Evolutionary conservation across 2,888 invertebrate species (phyloP).

Genomic region (Schizotus pectinicornis): DNA sequence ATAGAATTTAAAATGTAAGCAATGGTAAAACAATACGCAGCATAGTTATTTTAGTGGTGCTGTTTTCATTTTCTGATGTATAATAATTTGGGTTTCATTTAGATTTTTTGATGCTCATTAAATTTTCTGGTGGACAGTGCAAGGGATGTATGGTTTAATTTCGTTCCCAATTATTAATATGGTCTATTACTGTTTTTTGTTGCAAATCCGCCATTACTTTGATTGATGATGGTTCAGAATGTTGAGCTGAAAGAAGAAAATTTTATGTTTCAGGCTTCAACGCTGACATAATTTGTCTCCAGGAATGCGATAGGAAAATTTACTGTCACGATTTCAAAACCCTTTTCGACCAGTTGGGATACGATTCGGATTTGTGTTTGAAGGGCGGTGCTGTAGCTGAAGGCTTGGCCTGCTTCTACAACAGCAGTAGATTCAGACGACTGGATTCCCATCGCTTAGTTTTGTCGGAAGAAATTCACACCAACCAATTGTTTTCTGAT

Average conservation of each 20-base stretch:
- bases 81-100: no score
- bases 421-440: slow-evolving; percentile 68
- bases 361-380: slow-evolving; percentile 68
- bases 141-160: no score
- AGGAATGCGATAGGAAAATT: slow-evolving; percentile 88
- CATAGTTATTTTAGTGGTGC: no score
- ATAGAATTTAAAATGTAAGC: no score
- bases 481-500: slow-evolving; percentile 60
- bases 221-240: no score
- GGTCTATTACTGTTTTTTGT: slow-evolving; percentile 33
- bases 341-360: slow-evolving; percentile 63
- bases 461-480: slow-evolving; percentile 66
- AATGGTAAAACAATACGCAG: no score
- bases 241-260: no score
- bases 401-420: slow-evolving; percentile 82
- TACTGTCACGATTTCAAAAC: slow-evolving; percentile 72
- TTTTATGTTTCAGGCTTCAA: slow-evolving; percentile 81
- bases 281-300: slow-evolving; percentile 87
- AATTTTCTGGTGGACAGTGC: no score
- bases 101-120: no score
- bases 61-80: no score
- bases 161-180: no score
- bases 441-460: slow-evolving; percentile 63
- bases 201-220: no score
- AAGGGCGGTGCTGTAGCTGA: slow-evolving; percentile 80